phyloP scores from a whole-genome alignment of 92 coral and sea anemone genomes.

The Paramuricea clavata region DNA sequence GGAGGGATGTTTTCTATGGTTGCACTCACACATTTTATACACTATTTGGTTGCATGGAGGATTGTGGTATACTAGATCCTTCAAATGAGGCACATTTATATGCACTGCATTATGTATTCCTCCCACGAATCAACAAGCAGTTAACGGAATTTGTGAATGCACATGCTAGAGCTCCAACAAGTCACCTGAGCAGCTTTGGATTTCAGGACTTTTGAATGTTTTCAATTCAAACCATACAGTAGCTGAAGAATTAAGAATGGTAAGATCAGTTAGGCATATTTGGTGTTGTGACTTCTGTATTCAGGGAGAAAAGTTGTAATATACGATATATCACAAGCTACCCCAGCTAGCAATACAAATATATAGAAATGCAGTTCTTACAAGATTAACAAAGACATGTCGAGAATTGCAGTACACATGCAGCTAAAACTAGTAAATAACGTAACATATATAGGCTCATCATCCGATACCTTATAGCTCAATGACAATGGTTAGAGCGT shows the following conservation, averaged over 20 bases:
- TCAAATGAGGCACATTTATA: slow-evolving; percentile 46
- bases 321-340: no score
- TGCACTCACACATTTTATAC: slow-evolving; percentile 60
- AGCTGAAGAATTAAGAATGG: slow-evolving; percentile 54
- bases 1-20: slow-evolving; percentile 59
- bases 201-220: slow-evolving; percentile 61
- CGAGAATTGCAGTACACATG: no score
- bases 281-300: no score
- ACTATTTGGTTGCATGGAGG: slow-evolving; percentile 53
- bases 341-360: no score
- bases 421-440: no score
- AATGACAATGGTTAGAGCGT: no score
- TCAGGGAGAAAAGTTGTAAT: no score
- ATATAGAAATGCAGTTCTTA: no score
- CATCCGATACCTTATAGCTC: no score
- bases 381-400: no score
- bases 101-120: slow-evolving; percentile 59
- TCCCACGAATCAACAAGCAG: slow-evolving; percentile 59
- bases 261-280: background rate
- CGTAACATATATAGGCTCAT: no score
- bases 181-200: slow-evolving; percentile 66
- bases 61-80: slow-evolving; percentile 52
- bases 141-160: slow-evolving; percentile 53
- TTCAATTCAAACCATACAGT: slow-evolving; percentile 59
- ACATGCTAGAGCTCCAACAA: slow-evolving; percentile 62